Percentiles rank a stretch among this genome's conserved stretches.
Evolutionary conservation across 2,888 invertebrate species (phyloP).

Genomic region (Platycnemis pennipes): DNA sequence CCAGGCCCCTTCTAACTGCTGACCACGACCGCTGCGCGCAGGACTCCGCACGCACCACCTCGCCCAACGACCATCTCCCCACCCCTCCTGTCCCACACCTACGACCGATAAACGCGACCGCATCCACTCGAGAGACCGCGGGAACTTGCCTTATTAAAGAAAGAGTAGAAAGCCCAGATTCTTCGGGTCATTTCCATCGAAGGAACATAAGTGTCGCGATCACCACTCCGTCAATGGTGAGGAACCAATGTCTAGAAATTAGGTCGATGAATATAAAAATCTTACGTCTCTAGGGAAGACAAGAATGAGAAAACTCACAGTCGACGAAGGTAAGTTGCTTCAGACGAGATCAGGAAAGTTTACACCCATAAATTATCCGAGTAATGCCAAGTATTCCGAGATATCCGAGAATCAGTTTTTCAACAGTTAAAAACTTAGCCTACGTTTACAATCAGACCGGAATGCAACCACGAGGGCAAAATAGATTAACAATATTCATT

Average conservation of each 20-base stretch:
- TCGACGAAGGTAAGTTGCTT: neutral
- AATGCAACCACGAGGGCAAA: neutral
- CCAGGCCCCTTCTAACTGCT: neutral
- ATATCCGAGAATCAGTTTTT: neutral
- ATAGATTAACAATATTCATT: neutral
- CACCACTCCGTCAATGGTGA: too few species aligned
- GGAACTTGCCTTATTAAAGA: neutral
- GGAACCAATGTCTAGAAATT: too few species aligned
- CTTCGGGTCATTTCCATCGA: neutral
- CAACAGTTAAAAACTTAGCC: neutral
- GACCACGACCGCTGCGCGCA: neutral
- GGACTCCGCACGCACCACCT: neutral
- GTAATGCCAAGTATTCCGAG: too few species aligned
- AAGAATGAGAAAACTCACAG: neutral
- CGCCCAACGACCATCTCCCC: neutral
- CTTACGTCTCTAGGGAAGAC: neutral
- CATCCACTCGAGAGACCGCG: constrained; percentile 37
- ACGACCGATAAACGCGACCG: constrained; percentile 54
- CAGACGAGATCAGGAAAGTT: neutral
- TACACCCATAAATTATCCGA: neutral
- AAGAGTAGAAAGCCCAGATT: neutral
- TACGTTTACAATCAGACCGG: neutral
- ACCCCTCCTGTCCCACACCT: neutral
- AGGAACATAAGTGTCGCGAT: too few species aligned
- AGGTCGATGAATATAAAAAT: too few species aligned